Percentiles rank a stretch among this genome's conserved stretches.
Conservation (phyloP, 2,113 vertebrate species). For the Monopterus albus region DNA sequence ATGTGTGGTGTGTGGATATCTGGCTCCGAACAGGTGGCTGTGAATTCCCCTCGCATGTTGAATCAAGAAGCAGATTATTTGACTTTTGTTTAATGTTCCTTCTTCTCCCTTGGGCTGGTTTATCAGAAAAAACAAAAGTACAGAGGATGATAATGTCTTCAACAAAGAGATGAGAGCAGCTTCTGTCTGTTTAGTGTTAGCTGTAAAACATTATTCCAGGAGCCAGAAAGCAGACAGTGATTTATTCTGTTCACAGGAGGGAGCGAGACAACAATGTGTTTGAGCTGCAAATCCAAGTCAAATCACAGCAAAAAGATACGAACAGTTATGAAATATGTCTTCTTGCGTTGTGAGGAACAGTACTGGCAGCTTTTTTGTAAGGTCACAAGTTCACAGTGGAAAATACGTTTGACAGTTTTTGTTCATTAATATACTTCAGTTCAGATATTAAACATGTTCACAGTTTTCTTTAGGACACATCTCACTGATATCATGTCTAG, state of each 20-base stretch:
- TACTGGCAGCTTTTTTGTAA: neutral
- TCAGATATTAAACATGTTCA: neutral
- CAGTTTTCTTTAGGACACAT: neutral
- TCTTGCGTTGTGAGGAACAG: neutral
- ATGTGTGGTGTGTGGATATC: neutral
- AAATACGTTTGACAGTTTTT: neutral
- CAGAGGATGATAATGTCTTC: neutral
- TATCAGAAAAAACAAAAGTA: neutral
- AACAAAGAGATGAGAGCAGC: neutral
- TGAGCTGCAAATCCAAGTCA: neutral
- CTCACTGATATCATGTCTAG: neutral
- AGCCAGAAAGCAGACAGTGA: neutral
- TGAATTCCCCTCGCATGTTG: neutral
- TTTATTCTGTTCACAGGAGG: neutral
- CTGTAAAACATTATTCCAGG: neutral
- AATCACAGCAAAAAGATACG: conserved; percentile 1
- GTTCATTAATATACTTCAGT: neutral
- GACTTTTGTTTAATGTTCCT: neutral
- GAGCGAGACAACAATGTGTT: neutral
- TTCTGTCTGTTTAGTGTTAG: conserved; percentile 2
- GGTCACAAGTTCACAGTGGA: neutral
- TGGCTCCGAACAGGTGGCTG: neutral
- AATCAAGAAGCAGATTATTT: neutral
- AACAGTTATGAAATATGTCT: neutral
- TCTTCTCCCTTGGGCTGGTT: neutral